Conservation (phyloP, 2,113 vertebrate genomes). For the Atrichornis clamosus region DNA sequence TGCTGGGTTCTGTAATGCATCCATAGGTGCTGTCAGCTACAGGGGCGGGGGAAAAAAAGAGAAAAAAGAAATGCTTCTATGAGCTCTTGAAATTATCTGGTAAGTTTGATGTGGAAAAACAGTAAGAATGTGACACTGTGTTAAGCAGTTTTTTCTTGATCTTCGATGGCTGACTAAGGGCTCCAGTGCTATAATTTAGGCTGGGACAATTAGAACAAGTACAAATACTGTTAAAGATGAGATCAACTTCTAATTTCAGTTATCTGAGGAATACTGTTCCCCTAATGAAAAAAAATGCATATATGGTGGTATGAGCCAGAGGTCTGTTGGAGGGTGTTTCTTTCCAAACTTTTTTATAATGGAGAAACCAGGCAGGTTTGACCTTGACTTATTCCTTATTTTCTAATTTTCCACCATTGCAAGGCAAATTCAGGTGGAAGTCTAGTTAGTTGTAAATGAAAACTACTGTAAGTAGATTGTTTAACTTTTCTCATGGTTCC, state of each 20-base stretch:
- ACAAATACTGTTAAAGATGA: neutral
- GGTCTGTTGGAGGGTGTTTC: neutral
- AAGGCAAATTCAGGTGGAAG: neutral
- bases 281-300: neutral
- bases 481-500: neutral
- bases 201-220: neutral
- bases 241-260: constrained; percentile 16
- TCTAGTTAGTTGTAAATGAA: neutral
- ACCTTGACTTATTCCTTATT: neutral
- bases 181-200: neutral
- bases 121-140: neutral
- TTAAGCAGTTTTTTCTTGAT: neutral
- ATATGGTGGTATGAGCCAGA: neutral
- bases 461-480: neutral
- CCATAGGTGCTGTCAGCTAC: neutral
- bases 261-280: neutral
- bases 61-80: neutral
- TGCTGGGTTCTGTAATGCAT: neutral
- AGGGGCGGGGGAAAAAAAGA: too few relatives aligned
- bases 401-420: neutral
- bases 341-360: neutral
- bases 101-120: neutral
- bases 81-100: neutral
- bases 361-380: neutral
- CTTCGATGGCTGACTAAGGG: neutral